These are phyloP conservation scores for Poecilobothrus nobilitatus DNA, from an alignment of 2,888 invertebrate species.

Conservation along the genomic window DNA sequence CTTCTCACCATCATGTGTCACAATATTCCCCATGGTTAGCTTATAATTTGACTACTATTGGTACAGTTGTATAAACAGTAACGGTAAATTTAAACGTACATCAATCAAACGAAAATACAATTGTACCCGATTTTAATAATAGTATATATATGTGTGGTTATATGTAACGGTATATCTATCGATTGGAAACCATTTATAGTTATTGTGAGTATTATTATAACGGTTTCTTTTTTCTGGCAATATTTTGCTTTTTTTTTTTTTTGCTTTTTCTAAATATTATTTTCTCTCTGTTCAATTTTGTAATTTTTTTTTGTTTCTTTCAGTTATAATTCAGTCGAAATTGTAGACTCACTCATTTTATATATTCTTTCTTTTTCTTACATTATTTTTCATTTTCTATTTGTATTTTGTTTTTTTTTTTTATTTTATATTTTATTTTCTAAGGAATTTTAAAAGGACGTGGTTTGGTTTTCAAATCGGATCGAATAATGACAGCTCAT, in stretches of 20 bases:
- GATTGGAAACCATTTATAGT: background rate
- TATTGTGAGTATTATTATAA: background rate
- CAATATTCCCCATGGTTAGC: background rate
- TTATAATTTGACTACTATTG: too few relatives aligned
- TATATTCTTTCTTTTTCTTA: background rate
- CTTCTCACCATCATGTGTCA: too few relatives aligned
- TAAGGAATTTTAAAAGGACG: background rate
- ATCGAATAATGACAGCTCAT: conserved; percentile 1
- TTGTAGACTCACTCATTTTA: conserved; percentile 1
- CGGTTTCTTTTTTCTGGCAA: background rate
- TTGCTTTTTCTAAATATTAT: background rate
- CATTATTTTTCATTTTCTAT: background rate
- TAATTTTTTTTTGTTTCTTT: background rate
- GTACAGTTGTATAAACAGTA: too few relatives aligned
- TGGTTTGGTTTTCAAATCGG: background rate
- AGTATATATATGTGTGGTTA: background rate
- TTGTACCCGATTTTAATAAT: background rate
- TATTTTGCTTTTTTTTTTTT: background rate
- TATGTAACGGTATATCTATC: background rate
- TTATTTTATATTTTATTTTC: background rate
- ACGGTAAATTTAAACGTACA: background rate
- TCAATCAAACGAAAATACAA: background rate
- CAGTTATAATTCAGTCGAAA: background rate
- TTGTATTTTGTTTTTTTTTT: background rate
- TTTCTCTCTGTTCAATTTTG: background rate